Base-by-base conservation (phyloP, 2,888 invertebrate genomes). In the Limnephilus rhombicus region DNA sequence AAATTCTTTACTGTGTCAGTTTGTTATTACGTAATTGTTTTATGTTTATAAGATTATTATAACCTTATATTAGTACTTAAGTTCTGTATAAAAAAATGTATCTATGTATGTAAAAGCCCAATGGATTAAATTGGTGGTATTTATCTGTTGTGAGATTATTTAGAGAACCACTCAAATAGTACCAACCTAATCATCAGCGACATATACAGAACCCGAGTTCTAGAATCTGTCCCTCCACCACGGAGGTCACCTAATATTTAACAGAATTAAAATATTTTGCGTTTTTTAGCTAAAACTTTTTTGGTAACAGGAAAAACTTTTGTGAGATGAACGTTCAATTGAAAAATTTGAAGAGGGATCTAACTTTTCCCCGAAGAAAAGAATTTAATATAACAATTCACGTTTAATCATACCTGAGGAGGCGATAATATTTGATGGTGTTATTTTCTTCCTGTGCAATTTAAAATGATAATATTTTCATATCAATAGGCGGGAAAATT, bases 401-500 rank as follows among this genome's bases (percentile, higher is more conserved):
- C 91, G 87, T 93, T 92, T 93, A 93, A 93, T 93, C 92, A 92
- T 91, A 91, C 86, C 90, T 85, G 90, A 34, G 41, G 41, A 85
- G 92, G 92, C 81, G 92, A 93, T 92, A 93, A 93, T 92, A 93
- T 93, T 91, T 92, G 93, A 93, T 89, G 90, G 91, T 90, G 89
- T 92, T 92, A 93, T 91, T 88, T 92, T 92, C 89, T 90, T 86
- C 91, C 87, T 86, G 90, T 37, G 91, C 92, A 92, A 92, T 91
- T 92, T 92, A 91, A 92, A 89, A 92, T 90, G 91, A 92, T 93
- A 93, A 92, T 93, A 93, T 92, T 93, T 92, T 92, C 91, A 53
- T 91, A 92, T 92, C 92, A 91, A 92, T 90, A 89, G 92, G 92
- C 92, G 89, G 86, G 45, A 92, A 92, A 92, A 93, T 93, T 93